phyloP scores from a whole-genome alignment of 2,113 vertebrate species.

The Butorides virescens region DNA sequence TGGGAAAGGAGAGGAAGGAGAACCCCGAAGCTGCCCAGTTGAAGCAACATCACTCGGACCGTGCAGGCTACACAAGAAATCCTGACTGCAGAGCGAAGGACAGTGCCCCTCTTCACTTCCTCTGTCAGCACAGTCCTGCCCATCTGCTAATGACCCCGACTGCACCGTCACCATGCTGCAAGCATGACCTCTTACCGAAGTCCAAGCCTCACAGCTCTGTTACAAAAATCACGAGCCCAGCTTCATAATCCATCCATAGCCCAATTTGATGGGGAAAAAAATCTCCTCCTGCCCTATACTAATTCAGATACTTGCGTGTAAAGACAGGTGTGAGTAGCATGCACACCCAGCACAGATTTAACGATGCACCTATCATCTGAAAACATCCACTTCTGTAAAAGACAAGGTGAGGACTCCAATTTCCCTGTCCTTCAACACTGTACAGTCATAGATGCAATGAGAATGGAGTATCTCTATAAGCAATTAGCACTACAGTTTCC shows the following conservation, averaged over 20 bases:
- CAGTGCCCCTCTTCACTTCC: not conserved
- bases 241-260: not conserved
- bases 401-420: not conserved
- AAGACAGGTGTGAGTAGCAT: not conserved
- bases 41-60: not conserved
- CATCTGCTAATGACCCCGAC: not conserved
- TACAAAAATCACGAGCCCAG: not conserved
- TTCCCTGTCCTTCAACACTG: not conserved
- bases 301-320: not conserved
- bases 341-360: not conserved
- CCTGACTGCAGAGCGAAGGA: not conserved
- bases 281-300: not conserved
- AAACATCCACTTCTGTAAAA: not conserved
- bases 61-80: not conserved
- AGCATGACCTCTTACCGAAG: not conserved
- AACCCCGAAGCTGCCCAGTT: not conserved
- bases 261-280: not conserved
- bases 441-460: not conserved
- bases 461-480: not conserved
- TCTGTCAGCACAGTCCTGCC: not conserved
- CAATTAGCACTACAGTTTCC: not conserved
- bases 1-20: not conserved
- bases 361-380: fast-evolving
- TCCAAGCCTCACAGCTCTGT: not conserved
- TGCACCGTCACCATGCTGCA: not conserved